These are phyloP conservation scores for Eupithecia dodoneata DNA, from an alignment of 2,888 invertebrate species.

Conservation along the genomic window DNA sequence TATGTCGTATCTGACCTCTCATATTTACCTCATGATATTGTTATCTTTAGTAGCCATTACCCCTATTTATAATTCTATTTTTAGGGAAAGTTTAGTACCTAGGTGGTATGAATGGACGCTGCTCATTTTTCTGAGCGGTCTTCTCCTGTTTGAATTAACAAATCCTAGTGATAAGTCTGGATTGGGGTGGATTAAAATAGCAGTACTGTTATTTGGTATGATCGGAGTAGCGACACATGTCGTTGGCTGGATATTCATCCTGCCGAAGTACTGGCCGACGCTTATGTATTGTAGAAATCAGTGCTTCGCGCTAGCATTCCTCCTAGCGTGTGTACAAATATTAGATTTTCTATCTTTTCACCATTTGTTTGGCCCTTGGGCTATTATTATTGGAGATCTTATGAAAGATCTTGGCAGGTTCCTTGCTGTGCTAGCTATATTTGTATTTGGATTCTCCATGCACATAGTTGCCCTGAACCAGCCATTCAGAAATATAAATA, in stretches of 20 bases:
- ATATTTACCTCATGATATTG: constrained; percentile 98
- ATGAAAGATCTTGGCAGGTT: constrained; percentile 98
- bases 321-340: constrained; percentile 98
- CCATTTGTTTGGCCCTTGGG: constrained; percentile 99
- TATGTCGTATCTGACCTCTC: constrained; percentile 99
- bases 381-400: constrained; percentile 98
- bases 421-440: constrained; percentile 98
- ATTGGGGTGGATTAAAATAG: constrained; percentile 96
- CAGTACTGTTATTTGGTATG: constrained; percentile 93
- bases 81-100: constrained; percentile 91
- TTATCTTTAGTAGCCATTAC: constrained; percentile 95
- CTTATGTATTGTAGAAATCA: constrained; percentile 98
- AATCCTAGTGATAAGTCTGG: constrained; percentile 99
- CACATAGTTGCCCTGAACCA: constrained; percentile 98
- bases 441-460: constrained; percentile 99
- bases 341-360: constrained; percentile 99
- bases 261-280: constrained; percentile 91
- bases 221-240: constrained; percentile 96
- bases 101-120: constrained; percentile 98
- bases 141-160: constrained; percentile 97
- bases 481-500: constrained; percentile 90
- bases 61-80: constrained; percentile 91
- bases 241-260: constrained; percentile 88
- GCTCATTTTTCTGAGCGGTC: constrained; percentile 96
- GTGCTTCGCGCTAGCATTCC: constrained; percentile 96